These are phyloP conservation scores for Lathronympha strigana DNA, from an alignment of 2,888 invertebrate genomes.

Conservation along the genomic window DNA sequence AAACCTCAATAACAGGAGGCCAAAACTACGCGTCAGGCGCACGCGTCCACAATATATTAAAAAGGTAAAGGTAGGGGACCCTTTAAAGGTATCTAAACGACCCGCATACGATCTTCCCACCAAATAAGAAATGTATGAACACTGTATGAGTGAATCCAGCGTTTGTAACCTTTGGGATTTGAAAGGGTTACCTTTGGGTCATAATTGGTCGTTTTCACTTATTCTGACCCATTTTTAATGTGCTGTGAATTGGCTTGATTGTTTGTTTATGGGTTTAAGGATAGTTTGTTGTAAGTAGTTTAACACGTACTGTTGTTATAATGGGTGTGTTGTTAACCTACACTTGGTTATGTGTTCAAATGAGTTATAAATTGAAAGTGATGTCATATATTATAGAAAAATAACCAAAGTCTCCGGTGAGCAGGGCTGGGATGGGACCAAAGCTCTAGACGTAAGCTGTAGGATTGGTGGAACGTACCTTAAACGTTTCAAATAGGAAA, in stretches of 20 bases:
- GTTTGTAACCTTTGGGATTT: slow-evolving; percentile 4
- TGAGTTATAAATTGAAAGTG: too few species aligned
- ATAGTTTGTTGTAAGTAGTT: too few species aligned
- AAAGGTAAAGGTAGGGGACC: slow-evolving; percentile 66
- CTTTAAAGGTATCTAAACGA: slow-evolving; percentile 74
- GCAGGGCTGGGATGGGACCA: too few species aligned
- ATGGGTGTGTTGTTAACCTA: too few species aligned
- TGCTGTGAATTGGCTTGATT: slow-evolving; percentile 34
- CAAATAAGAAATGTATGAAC: not conserved
- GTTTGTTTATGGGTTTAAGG: slow-evolving; percentile 28
- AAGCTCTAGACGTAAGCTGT: too few species aligned
- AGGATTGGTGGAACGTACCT: too few species aligned
- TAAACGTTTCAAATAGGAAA: too few species aligned
- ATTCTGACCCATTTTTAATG: slow-evolving; percentile 50
- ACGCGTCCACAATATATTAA: slow-evolving; percentile 56
- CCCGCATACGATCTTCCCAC: slow-evolving; percentile 47
- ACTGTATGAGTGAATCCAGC: not conserved
- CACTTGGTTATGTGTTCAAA: too few species aligned
- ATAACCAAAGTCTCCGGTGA: too few species aligned
- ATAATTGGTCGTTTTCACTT: slow-evolving; percentile 56
- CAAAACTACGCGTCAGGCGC: slow-evolving; percentile 48
- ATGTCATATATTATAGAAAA: too few species aligned
- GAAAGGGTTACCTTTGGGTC: slow-evolving; percentile 46
- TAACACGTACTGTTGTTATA: too few species aligned
- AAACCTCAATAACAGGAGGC: slow-evolving; percentile 12